phyloP scores from a whole-genome alignment of 2,797 vertebrate species.

The Typhlichthys eigenmanni region DNA sequence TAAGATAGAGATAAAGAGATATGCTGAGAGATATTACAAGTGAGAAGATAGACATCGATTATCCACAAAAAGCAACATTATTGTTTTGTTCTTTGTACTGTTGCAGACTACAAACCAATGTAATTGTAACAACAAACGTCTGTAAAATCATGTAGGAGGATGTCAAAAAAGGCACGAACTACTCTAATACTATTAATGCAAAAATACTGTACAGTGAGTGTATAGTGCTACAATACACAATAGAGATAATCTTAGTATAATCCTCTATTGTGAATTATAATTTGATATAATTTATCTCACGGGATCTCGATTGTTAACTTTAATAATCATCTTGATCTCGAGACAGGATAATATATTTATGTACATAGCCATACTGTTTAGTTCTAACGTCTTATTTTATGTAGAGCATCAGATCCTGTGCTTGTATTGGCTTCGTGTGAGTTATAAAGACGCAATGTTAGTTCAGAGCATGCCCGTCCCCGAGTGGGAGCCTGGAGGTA shows the following conservation, averaged over 20 bases:
- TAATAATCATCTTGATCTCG: constrained; percentile 9
- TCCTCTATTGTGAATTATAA: background rate
- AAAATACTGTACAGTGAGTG: too few relatives aligned
- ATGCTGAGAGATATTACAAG: background rate
- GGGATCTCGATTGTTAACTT: background rate
- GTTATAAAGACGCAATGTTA: constrained; percentile 40
- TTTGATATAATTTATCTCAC: constrained; percentile 20
- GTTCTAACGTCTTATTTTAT: background rate
- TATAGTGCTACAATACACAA: background rate
- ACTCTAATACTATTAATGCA: too few relatives aligned
- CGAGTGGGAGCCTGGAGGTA: constrained; percentile 39
- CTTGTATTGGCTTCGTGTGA: background rate
- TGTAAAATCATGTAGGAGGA: constrained; percentile 58
- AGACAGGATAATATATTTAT: background rate
- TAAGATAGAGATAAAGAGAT: background rate
- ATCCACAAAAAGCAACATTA: constrained; percentile 6
- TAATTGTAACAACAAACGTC: constrained; percentile 8
- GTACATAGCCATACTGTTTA: constrained; percentile 3
- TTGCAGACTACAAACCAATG: constrained; percentile 16
- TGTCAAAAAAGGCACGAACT: constrained; percentile 36
- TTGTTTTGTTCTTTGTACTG: constrained; percentile 6
- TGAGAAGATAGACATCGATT: constrained; percentile 11
- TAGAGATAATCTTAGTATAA: constrained; percentile 8
- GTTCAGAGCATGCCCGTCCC: constrained; percentile 32
- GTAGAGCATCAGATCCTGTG: background rate